Percentiles rank a stretch among this genome's conserved stretches.
Conservation (phyloP, 2,888 invertebrate genomes). For the Aelia acuminata region DNA sequence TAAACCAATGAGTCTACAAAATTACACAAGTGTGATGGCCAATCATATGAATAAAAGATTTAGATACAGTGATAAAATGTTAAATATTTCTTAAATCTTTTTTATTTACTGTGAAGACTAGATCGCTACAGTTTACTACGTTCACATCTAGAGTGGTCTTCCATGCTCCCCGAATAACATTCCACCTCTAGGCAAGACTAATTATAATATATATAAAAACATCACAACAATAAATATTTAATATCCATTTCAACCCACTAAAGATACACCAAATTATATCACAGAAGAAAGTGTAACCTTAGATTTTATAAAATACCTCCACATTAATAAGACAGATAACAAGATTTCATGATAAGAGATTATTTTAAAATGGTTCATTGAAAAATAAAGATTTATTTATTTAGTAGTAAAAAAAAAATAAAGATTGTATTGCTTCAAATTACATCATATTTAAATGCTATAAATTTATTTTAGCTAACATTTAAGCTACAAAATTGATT, state of each 20-base stretch:
- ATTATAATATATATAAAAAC: slow-evolving; percentile 16
- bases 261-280: slow-evolving; percentile 43
- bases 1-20: slow-evolving; percentile 10
- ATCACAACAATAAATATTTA: slow-evolving; percentile 39
- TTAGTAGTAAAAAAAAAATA: slow-evolving; percentile 29
- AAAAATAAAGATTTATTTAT: slow-evolving; percentile 29
- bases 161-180: slow-evolving; percentile 13
- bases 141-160: slow-evolving; percentile 1
- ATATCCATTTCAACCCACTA: not conserved
- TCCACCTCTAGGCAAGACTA: slow-evolving; percentile 45
- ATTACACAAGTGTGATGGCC: not conserved
- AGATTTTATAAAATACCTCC: slow-evolving; percentile 21
- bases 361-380: not conserved
- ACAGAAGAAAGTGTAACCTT: slow-evolving; percentile 39
- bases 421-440: slow-evolving; percentile 49
- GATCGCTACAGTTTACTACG: not conserved
- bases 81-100: not conserved
- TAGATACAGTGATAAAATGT: slow-evolving; percentile 13
- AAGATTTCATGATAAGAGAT: slow-evolving; percentile 5
- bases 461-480: not conserved
- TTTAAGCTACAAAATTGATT: slow-evolving; percentile 18
- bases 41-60: not conserved
- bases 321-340: slow-evolving; percentile 8
- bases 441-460: slow-evolving; percentile 4
- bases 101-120: slow-evolving; percentile 5